Conservation (phyloP, 2,888 invertebrate species). For the Chloroclystis v-ata region DNA sequence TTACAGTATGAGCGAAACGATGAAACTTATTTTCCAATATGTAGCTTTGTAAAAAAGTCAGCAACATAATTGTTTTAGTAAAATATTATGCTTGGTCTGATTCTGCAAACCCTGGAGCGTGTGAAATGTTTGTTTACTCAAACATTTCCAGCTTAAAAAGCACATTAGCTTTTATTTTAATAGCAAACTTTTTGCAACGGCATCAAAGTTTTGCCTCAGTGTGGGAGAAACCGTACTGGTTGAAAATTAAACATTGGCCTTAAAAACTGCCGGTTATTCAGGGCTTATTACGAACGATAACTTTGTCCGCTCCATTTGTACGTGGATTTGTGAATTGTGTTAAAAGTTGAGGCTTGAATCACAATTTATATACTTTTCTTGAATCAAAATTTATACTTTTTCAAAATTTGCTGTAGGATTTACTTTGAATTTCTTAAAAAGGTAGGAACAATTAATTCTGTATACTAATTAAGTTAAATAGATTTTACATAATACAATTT, state of each 20-base stretch:
- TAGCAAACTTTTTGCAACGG: slow-evolving; percentile 2
- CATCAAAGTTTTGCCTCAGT: not conserved
- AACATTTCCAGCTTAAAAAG: not conserved
- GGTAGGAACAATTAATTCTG: too few species aligned
- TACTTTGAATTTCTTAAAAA: too few species aligned
- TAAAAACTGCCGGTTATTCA: slow-evolving; percentile 2
- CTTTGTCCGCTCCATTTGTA: slow-evolving; percentile 1
- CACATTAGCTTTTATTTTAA: slow-evolving; percentile 3
- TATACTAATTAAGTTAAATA: too few species aligned
- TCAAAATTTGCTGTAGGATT: not conserved
- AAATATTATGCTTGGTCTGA: not conserved
- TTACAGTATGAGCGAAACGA: too few species aligned
- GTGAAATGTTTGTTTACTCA: not conserved
- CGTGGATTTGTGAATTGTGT: not conserved
- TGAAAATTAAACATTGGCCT: not conserved
- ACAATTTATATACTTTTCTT: not conserved
- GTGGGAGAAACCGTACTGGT: not conserved
- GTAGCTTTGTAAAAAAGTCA: too few species aligned
- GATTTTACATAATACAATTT: too few species aligned
- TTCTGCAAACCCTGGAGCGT: not conserved
- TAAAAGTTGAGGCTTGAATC: not conserved
- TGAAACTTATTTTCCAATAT: too few species aligned
- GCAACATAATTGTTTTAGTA: not conserved
- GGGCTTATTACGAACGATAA: slow-evolving; percentile 3
- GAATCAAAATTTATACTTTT: not conserved